phyloP scores from a whole-genome alignment of 2,113 vertebrate species.

The Notarius quadriscutis region DNA sequence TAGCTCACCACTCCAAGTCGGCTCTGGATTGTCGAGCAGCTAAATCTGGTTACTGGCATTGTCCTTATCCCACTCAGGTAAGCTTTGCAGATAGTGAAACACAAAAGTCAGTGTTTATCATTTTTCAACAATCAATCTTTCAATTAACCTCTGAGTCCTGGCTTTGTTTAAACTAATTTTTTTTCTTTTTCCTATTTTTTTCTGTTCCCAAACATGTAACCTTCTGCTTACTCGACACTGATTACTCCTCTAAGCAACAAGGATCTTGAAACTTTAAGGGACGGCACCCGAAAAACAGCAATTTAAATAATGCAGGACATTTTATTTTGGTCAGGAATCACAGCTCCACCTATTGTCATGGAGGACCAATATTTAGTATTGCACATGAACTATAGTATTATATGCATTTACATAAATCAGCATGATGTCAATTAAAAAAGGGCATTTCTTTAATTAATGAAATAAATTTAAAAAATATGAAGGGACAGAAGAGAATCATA shows the following conservation, averaged over 20 bases:
- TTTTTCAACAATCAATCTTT: not conserved
- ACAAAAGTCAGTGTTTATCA: not conserved
- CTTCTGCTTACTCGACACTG: conserved; percentile 20
- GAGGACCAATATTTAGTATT: not conserved
- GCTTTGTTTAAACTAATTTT: not conserved
- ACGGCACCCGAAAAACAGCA: conserved; percentile 59
- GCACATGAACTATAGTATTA: not conserved
- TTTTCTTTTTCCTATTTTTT: not conserved
- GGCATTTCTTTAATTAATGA: not conserved
- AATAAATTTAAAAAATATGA: not conserved
- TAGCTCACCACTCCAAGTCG: conserved; percentile 86
- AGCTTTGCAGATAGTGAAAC: not conserved
- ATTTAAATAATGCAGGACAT: conserved; percentile 4
- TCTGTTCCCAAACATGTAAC: not conserved
- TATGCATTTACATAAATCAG: not conserved
- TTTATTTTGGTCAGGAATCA: conserved; percentile 12
- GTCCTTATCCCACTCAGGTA: conserved; percentile 90
- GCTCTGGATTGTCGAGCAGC: conserved; percentile 85
- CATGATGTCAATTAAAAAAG: conserved; percentile 6
- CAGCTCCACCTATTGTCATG: not conserved
- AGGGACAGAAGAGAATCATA: not conserved
- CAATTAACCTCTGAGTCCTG: not conserved
- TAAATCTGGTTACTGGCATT: conserved; percentile 90
- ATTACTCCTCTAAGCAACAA: conserved; percentile 74
- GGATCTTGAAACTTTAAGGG: conserved; percentile 83